These are phyloP conservation scores for Montipora sp. DNA, from an alignment of 64 coral and sea anemone genomes.

Conservation along the genomic window DNA sequence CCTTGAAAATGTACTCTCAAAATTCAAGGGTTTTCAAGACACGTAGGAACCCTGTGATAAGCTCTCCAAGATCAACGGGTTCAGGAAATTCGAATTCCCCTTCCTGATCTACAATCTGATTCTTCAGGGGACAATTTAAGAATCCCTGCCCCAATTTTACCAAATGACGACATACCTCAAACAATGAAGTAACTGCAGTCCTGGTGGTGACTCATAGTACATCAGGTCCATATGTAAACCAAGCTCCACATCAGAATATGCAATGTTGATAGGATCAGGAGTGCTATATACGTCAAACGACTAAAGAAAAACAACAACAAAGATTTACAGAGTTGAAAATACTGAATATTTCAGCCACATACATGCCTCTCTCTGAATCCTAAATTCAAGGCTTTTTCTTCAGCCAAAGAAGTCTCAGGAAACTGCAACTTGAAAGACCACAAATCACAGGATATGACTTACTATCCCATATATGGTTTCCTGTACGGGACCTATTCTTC, in stretches of 20 bases:
- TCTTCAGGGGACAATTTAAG: too few species aligned
- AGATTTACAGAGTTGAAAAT: neutral
- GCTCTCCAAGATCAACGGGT: too few species aligned
- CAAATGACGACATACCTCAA: constrained; percentile 21
- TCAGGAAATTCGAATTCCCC: too few species aligned
- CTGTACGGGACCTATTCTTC: constrained; percentile 47
- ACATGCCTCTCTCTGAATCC: too few species aligned
- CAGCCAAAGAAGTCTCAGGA: too few species aligned
- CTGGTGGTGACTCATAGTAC: constrained; percentile 92
- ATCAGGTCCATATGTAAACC: constrained; percentile 75
- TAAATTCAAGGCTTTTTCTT: too few species aligned
- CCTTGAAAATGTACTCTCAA: too few species aligned
- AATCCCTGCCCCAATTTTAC: neutral
- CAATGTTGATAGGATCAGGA: constrained; percentile 85
- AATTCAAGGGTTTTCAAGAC: too few species aligned
- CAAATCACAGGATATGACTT: neutral
- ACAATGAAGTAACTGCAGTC: constrained; percentile 82
- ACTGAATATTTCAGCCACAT: neutral
- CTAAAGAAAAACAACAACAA: constrained; percentile 25
- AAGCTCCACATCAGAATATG: constrained; percentile 64
- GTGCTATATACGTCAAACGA: constrained; percentile 56
- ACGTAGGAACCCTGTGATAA: too few species aligned
- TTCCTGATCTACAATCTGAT: too few species aligned
- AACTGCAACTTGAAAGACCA: neutral
- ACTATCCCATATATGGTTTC: constrained; percentile 73